A percentile compares a stretch with the other conserved stretches of the same genome.
phyloP scores from a whole-genome alignment of 64 coral and sea anemone species.

The Astreopora myriophthalma region DNA sequence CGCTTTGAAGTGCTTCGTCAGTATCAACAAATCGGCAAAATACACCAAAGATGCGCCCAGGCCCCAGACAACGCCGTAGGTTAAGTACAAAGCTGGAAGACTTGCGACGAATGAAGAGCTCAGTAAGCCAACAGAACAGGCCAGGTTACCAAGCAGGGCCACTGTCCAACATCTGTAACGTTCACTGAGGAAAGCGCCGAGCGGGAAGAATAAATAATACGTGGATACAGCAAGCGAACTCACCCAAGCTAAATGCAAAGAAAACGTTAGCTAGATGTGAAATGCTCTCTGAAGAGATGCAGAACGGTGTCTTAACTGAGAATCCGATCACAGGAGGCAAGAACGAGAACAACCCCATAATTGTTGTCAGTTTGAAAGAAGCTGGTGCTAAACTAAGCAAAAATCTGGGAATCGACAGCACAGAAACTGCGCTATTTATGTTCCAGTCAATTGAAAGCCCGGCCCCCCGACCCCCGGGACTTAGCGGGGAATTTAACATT shows the following conservation, averaged over 20 bases:
- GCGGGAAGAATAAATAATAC: slow-evolving; percentile 66
- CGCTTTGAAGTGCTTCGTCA: slow-evolving; percentile 55
- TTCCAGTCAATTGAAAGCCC: too few relatives aligned
- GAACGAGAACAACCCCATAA: too few relatives aligned
- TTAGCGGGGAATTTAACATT: too few relatives aligned
- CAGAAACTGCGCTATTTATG: too few relatives aligned
- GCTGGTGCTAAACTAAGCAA: too few relatives aligned
- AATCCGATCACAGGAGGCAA: background rate
- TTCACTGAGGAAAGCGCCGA: slow-evolving; percentile 69
- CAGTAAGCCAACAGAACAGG: slow-evolving; percentile 61
- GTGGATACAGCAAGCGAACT: slow-evolving; percentile 71
- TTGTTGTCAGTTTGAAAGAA: too few relatives aligned
- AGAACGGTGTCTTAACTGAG: too few relatives aligned
- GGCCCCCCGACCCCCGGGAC: too few relatives aligned
- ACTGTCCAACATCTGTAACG: slow-evolving; percentile 67
- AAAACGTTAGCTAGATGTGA: too few relatives aligned
- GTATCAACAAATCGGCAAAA: slow-evolving; percentile 46
- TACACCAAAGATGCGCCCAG: slow-evolving; percentile 77
- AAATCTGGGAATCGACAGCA: too few relatives aligned
- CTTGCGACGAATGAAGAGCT: slow-evolving; percentile 79
- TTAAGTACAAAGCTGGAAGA: slow-evolving; percentile 77
- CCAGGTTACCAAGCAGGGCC: slow-evolving; percentile 49
- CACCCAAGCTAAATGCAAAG: slow-evolving; percentile 71
- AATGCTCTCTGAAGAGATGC: too few relatives aligned
- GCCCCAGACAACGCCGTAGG: slow-evolving; percentile 78